Conservation (phyloP, 1,140 invertebrate species). For the Eupeodes corollae region DNA sequence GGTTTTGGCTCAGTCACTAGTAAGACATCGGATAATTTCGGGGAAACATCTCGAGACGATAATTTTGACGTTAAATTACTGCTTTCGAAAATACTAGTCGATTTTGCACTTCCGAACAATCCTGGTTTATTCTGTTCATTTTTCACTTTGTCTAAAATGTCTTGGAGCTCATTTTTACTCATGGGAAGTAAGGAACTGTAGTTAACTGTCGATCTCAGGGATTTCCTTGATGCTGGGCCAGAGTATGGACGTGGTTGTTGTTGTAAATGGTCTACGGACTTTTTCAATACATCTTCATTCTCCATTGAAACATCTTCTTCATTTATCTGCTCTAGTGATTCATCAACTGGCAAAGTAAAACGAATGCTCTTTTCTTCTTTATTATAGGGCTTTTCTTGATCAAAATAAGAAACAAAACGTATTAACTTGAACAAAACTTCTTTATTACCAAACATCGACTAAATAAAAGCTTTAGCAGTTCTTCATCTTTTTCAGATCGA, state of each 20-base stretch:
- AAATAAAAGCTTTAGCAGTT: constrained; percentile 27
- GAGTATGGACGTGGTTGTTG: too few species aligned
- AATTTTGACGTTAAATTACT: too few species aligned
- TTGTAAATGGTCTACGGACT: too few species aligned
- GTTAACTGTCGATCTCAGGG: neutral
- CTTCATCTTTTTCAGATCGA: constrained; percentile 10
- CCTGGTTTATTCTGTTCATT: neutral
- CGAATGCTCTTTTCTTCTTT: constrained; percentile 6
- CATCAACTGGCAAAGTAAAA: neutral
- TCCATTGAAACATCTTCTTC: neutral
- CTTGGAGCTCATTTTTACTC: neutral
- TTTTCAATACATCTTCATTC: too few species aligned
- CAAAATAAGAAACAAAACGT: too few species aligned
- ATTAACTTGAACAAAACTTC: constrained; percentile 17
- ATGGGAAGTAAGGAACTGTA: neutral
- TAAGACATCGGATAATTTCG: too few species aligned
- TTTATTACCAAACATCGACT: constrained; percentile 11
- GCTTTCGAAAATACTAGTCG: too few species aligned
- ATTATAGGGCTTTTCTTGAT: too few species aligned
- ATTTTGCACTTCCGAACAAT: too few species aligned
- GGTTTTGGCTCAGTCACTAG: too few species aligned
- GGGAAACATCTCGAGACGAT: too few species aligned
- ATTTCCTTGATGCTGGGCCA: too few species aligned
- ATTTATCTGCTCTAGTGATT: neutral
- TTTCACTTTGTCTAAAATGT: neutral